Evolutionary conservation across 2,797 vertebrate species (phyloP), one percentile per base, ranked within the genome.

Genomic region (Triplophysa bombifrons): DNA sequence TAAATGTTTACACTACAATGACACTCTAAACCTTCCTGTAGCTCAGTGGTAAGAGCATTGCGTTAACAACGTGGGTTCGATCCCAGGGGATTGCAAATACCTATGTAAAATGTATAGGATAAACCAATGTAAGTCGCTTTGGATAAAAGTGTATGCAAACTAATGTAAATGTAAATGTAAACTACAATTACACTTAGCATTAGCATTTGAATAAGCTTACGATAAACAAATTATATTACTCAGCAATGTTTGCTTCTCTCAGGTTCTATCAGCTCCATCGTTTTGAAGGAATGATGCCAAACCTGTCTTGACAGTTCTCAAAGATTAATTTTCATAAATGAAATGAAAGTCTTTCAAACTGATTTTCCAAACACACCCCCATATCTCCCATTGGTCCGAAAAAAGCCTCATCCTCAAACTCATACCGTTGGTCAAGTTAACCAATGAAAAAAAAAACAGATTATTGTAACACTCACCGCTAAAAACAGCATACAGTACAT

Each of bases 401-500:
- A 61, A 25, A 61, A 61, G 1, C 12, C 58, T 12, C 12, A 11
- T 12, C 13, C 22, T 12, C 5, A 58, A 14, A 58, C 11, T 22
- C 20, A 25, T 4, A 10, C 55, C 20, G 22, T 13, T 58, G 55
- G 56, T 12, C 3, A 13, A 58, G 56, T 13, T 48, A 58, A 13
- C 20, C 13, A 3, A 22, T 58, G n/a, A 12, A 20, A 1, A 22
- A 20, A 1, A 41, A 41, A 51, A 51, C 16, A 0, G 34, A 38
- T 55, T 56, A 7, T 30, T 76, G 2, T 17, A 50, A 4, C 20
- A 96, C 97, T 98, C 92, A 99, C 97, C 88, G 97, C 95, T 80
- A 98, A 84, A 79, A 98, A 99, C 83, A 99, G 91, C 97, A 98
- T 96, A 91, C 95, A 96, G 93, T 99, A 99, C 97, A 99, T 98